A percentile compares a stretch with the other conserved stretches of the same genome.
These are phyloP conservation scores for Temnothorax unifasciatus DNA, from an alignment of 2,888 invertebrate genomes.

Conservation along the genomic window DNA sequence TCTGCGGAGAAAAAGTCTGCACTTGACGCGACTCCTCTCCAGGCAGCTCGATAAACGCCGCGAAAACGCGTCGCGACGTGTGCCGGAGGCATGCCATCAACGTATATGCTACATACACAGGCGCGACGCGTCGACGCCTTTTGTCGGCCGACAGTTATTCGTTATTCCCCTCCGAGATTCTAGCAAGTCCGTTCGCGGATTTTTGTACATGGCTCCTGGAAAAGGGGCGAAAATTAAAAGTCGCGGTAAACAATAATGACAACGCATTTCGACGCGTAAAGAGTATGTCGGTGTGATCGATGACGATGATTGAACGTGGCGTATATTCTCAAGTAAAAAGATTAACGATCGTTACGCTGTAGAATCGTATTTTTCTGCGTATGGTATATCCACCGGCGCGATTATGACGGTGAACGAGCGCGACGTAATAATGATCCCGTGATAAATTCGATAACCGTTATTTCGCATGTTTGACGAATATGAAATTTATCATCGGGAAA, in stretches of 20 bases:
- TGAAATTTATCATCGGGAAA: conserved; percentile 45
- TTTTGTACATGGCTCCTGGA: background rate
- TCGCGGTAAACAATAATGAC: background rate
- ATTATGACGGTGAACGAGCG: conserved; percentile 3
- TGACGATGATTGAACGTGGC: background rate
- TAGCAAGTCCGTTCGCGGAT: background rate
- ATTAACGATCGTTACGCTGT: conserved; percentile 18
- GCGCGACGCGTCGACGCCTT: conserved; percentile 29
- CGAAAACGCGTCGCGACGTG: conserved; percentile 30
- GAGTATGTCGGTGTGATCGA: background rate
- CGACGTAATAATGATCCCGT: conserved; percentile 11
- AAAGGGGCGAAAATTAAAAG: background rate
- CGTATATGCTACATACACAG: background rate
- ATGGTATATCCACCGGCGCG: background rate
- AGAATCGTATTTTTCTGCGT: conserved; percentile 29
- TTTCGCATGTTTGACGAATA: conserved; percentile 32
- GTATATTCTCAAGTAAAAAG: conserved; percentile 9
- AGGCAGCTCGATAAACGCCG: conserved; percentile 38
- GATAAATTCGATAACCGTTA: conserved; percentile 45
- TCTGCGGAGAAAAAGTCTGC: conserved; percentile 45
- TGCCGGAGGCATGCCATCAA: conserved; percentile 31
- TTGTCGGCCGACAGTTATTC: conserved; percentile 39
- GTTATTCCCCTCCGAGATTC: conserved; percentile 27
- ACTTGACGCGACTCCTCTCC: conserved; percentile 44
- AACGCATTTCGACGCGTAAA: background rate